Base-by-base conservation (phyloP, 1,140 invertebrate species). In the Caenorhabditis briggsae region DNA sequence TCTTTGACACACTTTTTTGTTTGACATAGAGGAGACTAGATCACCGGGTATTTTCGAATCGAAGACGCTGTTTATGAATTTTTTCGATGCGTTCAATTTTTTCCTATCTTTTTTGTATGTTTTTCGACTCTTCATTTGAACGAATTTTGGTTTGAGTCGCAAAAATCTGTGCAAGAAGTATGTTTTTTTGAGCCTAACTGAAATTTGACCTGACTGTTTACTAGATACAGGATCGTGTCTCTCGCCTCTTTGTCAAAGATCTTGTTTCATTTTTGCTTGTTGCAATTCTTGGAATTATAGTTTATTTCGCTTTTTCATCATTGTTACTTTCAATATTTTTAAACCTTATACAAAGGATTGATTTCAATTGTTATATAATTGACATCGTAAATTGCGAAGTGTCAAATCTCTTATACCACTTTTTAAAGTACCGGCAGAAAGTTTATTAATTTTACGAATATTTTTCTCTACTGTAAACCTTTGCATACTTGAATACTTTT, bases 161-260 rank as follows among this genome's bases (percentile, higher is more conserved):
- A 58, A 58, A 16, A 58, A 58, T 58, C 16, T 18, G 56, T 11
- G 56, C 16, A 58, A 58, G 2, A n/a, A 58, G 14, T 12, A n/a
- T 58, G 56, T 58, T 58, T 58, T n/a, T 58, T 18, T 2, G 56
- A 20, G 56, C 18, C 5, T 18, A 5, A 11, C 41, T 70, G 65
- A 70, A 70, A 70, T 70, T 46, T 70, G 65, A 70, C 65, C 65
- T 70, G 65, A 70, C n/a, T 70, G 43, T 70, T 70, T 70, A 70
- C 65, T n/a, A 14, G 65, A n/a, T 1, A 33, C 33, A 33, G 1
- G 33, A 33, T 33, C 33, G 50, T 14, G 5, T 53, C 50, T 14
- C 50, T 16, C 50, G 12, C 16, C 50, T 5, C 65, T 70, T 48
- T 70, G 25, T 46, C 23, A 46, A 41, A 70, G 65, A 70, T 70